Evolutionary conservation across 2,888 invertebrate genomes (phyloP).

Genomic region (Pelosia muscerda): DNA sequence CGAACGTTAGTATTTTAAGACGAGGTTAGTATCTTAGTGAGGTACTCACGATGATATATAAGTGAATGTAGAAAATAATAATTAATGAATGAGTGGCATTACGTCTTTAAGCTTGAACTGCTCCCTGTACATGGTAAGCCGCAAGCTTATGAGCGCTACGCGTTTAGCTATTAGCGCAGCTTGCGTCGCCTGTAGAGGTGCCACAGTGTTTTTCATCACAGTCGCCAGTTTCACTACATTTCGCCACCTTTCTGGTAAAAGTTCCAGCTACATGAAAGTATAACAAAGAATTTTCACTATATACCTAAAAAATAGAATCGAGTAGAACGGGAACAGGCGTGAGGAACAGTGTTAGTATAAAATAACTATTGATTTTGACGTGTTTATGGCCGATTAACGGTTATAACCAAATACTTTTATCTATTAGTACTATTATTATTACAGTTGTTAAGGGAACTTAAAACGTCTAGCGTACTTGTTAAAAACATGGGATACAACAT

Average conservation of each 20-base stretch:
- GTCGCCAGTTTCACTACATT: conserved; percentile 94
- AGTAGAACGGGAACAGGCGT: background rate
- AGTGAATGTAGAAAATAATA: background rate
- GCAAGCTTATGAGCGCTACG: conserved; percentile 92
- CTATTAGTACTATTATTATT: too few species aligned
- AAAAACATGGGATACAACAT: too few species aligned
- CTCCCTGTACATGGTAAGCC: conserved; percentile 92
- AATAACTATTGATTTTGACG: background rate
- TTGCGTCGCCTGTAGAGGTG: conserved; percentile 95
- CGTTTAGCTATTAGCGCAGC: conserved; percentile 95
- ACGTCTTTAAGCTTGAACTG: conserved; percentile 88
- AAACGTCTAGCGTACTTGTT: background rate
- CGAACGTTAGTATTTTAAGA: too few species aligned
- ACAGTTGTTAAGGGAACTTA: background rate
- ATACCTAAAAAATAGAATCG: too few species aligned
- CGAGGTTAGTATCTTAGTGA: too few species aligned
- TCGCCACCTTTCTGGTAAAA: conserved; percentile 95
- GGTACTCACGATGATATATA: background rate
- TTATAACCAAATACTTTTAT: too few species aligned
- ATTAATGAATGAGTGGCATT: background rate
- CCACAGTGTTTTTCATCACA: conserved; percentile 94
- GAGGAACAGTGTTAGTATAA: background rate
- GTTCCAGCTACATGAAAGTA: conserved; percentile 82
- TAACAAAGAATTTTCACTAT: background rate
- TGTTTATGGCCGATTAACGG: background rate